These are phyloP conservation scores for Molorchus minor DNA, from an alignment of 2,888 invertebrate genomes.

Conservation along the genomic window DNA sequence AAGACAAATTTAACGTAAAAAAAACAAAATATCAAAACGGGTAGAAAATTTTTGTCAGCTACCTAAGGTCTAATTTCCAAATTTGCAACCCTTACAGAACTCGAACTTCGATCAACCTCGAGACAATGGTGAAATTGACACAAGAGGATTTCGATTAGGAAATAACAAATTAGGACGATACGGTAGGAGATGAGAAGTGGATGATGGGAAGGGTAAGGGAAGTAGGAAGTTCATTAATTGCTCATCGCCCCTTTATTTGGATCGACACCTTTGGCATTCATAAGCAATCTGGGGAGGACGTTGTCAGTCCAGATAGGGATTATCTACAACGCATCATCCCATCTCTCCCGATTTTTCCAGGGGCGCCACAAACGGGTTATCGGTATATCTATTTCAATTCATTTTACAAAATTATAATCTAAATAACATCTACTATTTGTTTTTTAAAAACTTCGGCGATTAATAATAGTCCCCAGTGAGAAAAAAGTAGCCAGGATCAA, in stretches of 20 bases:
- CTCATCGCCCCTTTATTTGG: conserved; percentile 60
- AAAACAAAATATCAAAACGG: no score
- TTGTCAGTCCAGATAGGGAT: conserved; percentile 58
- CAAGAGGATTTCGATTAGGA: conserved; percentile 29
- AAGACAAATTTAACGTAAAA: no score
- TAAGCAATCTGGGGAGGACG: conserved; percentile 61
- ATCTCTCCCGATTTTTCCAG: conserved; percentile 33
- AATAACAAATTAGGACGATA: conserved; percentile 35
- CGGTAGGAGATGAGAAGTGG: conserved; percentile 30
- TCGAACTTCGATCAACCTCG: neutral
- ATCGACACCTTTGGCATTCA: conserved; percentile 62
- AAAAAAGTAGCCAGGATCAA: no score
- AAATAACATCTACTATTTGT: no score
- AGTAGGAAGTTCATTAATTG: conserved; percentile 59
- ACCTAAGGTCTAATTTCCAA: no score
- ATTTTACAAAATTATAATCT: no score
- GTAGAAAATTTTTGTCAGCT: no score
- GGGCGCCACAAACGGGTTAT: conserved; percentile 20
- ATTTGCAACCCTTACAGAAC: no score
- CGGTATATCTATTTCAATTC: no score
- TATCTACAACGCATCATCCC: conserved; percentile 46
- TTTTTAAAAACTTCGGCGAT: no score
- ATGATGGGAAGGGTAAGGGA: conserved; percentile 40
- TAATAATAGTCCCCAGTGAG: no score
- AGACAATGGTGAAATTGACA: conserved; percentile 1